Percentiles rank a stretch among this genome's conserved stretches.
Conservation (phyloP, 1,140 invertebrate species). For the Bombus confusus region DNA sequence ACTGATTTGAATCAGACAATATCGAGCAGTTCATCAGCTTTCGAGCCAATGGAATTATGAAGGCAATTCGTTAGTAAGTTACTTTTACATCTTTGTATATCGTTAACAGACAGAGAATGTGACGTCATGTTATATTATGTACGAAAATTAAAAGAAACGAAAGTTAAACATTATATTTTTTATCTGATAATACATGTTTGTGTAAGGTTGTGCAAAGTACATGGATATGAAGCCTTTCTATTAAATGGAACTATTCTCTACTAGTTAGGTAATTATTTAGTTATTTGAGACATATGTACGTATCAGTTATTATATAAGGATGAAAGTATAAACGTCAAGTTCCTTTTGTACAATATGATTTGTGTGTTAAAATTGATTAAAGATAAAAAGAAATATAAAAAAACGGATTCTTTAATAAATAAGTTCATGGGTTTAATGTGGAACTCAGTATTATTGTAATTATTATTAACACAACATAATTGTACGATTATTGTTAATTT, state of each 20-base stretch:
- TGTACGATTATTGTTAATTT: neutral
- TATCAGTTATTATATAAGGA: neutral
- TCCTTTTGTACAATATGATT: slow-evolving; percentile 1
- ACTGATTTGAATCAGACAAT: slow-evolving; percentile 74
- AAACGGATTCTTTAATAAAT: neutral
- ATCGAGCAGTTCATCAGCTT: slow-evolving; percentile 46
- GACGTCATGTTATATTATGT: slow-evolving; percentile 20
- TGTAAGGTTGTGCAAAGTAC: neutral
- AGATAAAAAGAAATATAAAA: neutral
- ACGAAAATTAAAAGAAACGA: slow-evolving; percentile 21
- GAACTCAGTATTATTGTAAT: slow-evolving; percentile 25
- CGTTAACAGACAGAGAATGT: slow-evolving; percentile 3
- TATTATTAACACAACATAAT: neutral
- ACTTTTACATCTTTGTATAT: slow-evolving; percentile 31
- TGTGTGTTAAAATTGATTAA: neutral
- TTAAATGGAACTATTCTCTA: neutral
- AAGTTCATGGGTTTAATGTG: neutral
- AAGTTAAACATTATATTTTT: slow-evolving; percentile 26
- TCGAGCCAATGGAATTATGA: slow-evolving; percentile 80
- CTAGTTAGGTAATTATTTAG: neutral
- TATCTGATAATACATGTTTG: slow-evolving; percentile 19
- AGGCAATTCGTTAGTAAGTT: slow-evolving; percentile 29
- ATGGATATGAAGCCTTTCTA: neutral
- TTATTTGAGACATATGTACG: neutral
- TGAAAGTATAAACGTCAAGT: neutral